Evolutionary conservation across 2,797 vertebrate genomes (phyloP).

Genomic region (Linurgus olivaceus): DNA sequence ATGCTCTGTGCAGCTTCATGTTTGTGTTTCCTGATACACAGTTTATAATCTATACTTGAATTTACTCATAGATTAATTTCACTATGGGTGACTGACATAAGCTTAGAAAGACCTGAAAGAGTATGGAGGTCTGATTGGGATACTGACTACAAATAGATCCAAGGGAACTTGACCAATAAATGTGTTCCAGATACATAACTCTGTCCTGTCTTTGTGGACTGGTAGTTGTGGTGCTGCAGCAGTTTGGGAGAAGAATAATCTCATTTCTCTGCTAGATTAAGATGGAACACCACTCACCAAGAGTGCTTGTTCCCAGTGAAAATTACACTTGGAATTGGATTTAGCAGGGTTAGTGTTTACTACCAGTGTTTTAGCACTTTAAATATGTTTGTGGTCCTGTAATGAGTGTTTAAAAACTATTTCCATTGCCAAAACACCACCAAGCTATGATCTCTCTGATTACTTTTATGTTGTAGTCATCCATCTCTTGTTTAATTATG

Average conservation of each 20-base stretch:
- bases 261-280: not conserved
- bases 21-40: not conserved
- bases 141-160: not conserved
- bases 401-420: not conserved
- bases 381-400: not conserved
- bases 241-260: not conserved
- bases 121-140: rapidly evolving
- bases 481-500: not conserved
- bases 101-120: not conserved
- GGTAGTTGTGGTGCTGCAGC: not conserved
- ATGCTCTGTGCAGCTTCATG: not conserved
- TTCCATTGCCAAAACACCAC: not conserved
- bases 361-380: not conserved
- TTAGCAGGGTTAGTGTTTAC: not conserved
- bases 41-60: not conserved
- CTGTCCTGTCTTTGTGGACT: not conserved
- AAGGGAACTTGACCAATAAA: not conserved
- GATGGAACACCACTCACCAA: not conserved
- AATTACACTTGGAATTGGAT: not conserved
- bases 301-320: not conserved
- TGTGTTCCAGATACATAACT: not conserved
- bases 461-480: not conserved
- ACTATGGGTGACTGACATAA: not conserved
- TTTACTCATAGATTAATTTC: not conserved
- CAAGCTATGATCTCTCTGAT: not conserved